Conservation (phyloP, 2,113 vertebrate species). For the Callaeas wilsoni region DNA sequence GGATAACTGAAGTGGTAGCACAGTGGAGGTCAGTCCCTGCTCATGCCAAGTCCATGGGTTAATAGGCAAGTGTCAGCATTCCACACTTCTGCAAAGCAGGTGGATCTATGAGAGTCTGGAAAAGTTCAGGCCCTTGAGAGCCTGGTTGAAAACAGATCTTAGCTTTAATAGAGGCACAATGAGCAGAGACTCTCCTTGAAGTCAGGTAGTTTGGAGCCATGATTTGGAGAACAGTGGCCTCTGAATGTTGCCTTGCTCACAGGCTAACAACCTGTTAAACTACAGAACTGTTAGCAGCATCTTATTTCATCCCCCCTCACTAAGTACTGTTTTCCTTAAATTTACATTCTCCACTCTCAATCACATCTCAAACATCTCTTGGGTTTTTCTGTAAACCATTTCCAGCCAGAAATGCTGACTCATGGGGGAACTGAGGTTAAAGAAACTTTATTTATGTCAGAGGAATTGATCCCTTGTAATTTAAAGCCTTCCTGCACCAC, state of each 20-base stretch:
- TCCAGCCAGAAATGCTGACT: slow-evolving; percentile 8
- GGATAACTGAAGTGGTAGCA: background rate
- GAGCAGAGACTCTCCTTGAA: background rate
- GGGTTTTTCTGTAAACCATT: background rate
- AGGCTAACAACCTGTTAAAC: background rate
- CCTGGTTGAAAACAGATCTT: background rate
- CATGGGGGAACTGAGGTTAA: slow-evolving; percentile 1
- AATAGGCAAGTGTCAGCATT: background rate
- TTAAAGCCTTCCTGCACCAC: slow-evolving; percentile 2
- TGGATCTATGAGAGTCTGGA: background rate
- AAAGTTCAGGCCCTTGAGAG: background rate
- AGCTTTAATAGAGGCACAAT: background rate
- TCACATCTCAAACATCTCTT: background rate
- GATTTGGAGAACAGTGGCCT: background rate
- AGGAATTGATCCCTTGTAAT: slow-evolving; percentile 30
- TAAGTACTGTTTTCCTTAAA: background rate
- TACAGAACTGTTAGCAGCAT: background rate
- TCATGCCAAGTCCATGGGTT: background rate
- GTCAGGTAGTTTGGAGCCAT: background rate
- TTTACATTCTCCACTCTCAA: background rate
- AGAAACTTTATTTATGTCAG: slow-evolving; percentile 29
- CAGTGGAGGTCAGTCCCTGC: background rate
- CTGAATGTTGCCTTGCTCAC: background rate
- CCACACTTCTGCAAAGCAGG: background rate
- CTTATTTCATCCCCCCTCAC: background rate